Evolutionary conservation across 1,140 invertebrate species (phyloP), one percentile per base, ranked within the genome.

Genomic region (Musca vetustissima): DNA sequence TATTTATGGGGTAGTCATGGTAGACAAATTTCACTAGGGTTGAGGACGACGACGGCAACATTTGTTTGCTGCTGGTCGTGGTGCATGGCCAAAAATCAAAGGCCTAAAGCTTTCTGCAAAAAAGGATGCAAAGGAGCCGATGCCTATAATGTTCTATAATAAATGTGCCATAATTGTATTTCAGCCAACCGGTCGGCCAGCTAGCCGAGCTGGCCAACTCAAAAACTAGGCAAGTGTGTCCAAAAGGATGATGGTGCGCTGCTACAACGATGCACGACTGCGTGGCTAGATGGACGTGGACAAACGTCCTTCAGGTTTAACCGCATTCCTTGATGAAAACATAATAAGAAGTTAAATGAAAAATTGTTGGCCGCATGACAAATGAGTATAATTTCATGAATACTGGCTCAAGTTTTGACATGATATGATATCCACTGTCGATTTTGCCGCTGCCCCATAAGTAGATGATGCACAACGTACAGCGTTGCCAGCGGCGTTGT

Each of bases 341-440:
- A 43, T 61, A 61, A 61, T 61, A 61, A 61, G 57, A 61, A 61
- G 57, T 61, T 61, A 61, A 43, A 61, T 61, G 57, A 61, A 61
- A 61, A 61, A 61, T 36, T 61, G 57, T 61, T 61, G 57, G 57
- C 57, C 57, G 17, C 28, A 61, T 61, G 57, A 61, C 57, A 61
- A 61, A 61, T 61, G 57, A 61, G 57, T 61, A 21, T 61, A 61
- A 61, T 61, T 61, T 61, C 36, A 61, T 61, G 19, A 61, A 36
- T 43, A 61, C 57, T 57, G 53, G 53, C 53, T 57, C 22, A 61
- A 15, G 15, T 61, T 61, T 36, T 61, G 28, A 61, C 28, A 61
- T 61, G 28, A 61, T 61, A 36, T 61, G 57, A 61, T 36, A 24
- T 19, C 28, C 36, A 43, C 28, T 28, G 55, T 59, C 55, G 36